Percentiles rank a stretch among this genome's conserved stretches.
phyloP scores from a whole-genome alignment of 2,797 vertebrate genomes.

The Atherinosoma microstoma region DNA sequence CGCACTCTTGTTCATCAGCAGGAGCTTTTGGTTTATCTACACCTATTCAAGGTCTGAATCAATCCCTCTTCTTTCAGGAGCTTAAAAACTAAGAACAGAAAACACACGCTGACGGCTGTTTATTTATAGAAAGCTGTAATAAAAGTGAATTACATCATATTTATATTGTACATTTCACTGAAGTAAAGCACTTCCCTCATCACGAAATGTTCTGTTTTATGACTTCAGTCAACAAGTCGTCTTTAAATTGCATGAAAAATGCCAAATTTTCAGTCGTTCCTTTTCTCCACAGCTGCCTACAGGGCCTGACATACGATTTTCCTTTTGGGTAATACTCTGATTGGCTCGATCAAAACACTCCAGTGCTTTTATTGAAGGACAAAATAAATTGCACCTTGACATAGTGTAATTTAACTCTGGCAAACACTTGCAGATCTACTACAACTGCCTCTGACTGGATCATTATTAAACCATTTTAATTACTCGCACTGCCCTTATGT shows the following conservation, averaged over 20 bases:
- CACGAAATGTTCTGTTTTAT: background rate
- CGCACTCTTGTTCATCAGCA: slow-evolving; percentile 61
- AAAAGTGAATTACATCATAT: background rate
- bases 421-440: slow-evolving; percentile 10
- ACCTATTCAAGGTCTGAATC: slow-evolving; percentile 58
- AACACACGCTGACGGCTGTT: background rate
- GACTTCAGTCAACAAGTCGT: background rate
- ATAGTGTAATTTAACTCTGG: slow-evolving; percentile 25
- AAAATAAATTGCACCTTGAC: background rate
- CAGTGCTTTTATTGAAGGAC: background rate
- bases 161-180: background rate
- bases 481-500: background rate
- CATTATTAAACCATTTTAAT: background rate
- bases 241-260: background rate
- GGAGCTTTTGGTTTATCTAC: slow-evolving; percentile 68
- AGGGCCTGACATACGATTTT: background rate
- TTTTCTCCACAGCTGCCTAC: background rate
- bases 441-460: background rate
- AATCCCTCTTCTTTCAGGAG: slow-evolving; percentile 46
- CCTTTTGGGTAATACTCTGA: background rate
- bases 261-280: background rate
- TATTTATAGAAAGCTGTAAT: slow-evolving; percentile 14
- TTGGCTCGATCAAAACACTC: background rate
- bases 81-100: slow-evolving; percentile 4
- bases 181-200: background rate